Base-by-base conservation (phyloP, 1,140 invertebrate genomes). In the Varroa destructor region DNA sequence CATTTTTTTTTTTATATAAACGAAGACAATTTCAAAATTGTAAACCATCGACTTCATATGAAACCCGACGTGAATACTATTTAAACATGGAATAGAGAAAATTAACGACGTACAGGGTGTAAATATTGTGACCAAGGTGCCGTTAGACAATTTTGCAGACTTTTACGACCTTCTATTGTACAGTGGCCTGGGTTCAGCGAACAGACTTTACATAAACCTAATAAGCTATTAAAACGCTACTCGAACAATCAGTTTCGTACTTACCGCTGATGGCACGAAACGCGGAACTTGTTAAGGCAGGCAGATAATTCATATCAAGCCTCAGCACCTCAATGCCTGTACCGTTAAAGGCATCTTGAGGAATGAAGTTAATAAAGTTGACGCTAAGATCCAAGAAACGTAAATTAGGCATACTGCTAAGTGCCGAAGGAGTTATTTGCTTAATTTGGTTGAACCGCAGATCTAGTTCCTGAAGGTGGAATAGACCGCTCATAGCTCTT, bases 321-420 rank as follows among this genome's bases (percentile, higher is more conserved):
- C 46, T 67, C 61, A 67, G 37, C 2, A 67, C 61, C 8, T 67
- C 61, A 8, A 67, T 67, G 36, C 61, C 46, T 46, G 61, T 67
- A 3, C 61, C 61, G 61, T 67, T 67, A 37, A 67, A 67, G 46
- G 61, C 61, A 67, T 67, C 61, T 5, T 43, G 40, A 14, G 61
- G 61, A 4, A 67, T 67, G 61, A 25, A 67, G 46, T 37, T 67
- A 3, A 67, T 67, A 14, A 14, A 43, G 37, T 67, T 67, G 1
- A 1, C 14, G 37, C 61, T 67, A 2, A 67, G 37, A 67, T 67
- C 61, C 12, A 67, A 12, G 2, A 40, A 40, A 1, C 61, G 61
- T 5, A 67, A 46, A 12, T 67, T 67, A 3, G 61, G 61, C 10
- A 67, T 14, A 46, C 37, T 67, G 12, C 40, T 37, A 40, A 67